Base-by-base conservation (phyloP, 2,113 vertebrate species). In the Lamprotornis superbus region DNA sequence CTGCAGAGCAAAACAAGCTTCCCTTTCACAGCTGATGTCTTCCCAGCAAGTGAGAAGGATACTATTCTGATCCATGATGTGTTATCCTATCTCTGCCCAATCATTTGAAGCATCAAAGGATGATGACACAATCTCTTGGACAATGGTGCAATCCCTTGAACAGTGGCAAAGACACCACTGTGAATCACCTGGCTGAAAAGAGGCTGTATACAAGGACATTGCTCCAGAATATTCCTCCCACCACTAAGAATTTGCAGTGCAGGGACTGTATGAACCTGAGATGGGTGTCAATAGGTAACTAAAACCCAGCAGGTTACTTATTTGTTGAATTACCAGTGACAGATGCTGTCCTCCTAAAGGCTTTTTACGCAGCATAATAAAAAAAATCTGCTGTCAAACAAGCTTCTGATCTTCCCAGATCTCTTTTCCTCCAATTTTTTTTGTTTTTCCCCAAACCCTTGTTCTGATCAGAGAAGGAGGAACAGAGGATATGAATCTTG, bases 101-200 rank as follows among this genome's bases (percentile, higher is more conserved):
- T 11, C 23, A 67, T 22, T 74, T 50, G 65, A 52, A 77, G 42
- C 44, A 60, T 28, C 24, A 52, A 82, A 78, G 40, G 30, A 59
- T 0, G 0, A 64, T 28, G 19, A 42, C 8, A 30, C 25, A 15
- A 16, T 19, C 33, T 53, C 33, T 52, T 18, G 28, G 31, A 39
- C 1, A 7, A 70, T 13, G 15, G 35, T 1, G 2, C 16, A 7
- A 30, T 28, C 33, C 39, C n/a, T 61, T 13, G 9, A 50, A 22
- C 52, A 68, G 10, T 0, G 4, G 27, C 33, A 55, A n/a, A 47
- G 19, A 23, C 24, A 65, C 67, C 1, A 3, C 18, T 60, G 20
- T 31, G 42, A 49, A 28, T 21, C 42, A 50, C 35, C 64, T 53
- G 42, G 28, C 33, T 77, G 64, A 40, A 55, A 69, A 63, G 20